Base-by-base conservation (phyloP, 2,113 vertebrate genomes). In the Peromyscus leucopus region DNA sequence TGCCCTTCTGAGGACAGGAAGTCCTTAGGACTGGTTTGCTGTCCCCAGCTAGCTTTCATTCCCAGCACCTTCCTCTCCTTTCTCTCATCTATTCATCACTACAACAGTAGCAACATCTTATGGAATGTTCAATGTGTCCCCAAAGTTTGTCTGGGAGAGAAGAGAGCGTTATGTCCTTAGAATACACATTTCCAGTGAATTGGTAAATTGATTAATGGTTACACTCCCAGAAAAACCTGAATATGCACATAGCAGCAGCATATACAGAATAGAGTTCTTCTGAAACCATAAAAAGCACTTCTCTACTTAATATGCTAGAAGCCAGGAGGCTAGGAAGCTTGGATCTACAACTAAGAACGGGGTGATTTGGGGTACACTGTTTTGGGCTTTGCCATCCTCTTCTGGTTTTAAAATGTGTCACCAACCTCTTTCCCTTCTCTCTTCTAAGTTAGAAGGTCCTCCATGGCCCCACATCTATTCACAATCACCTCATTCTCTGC, bases 401-500 rank as follows among this genome's bases (percentile, higher is more conserved):
- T 91, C 69, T 65, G 75, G 92, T 84, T 82, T 85, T 78, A 69
- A 75, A 89, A 83, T 33, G 65, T 89, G 59, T 72, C 76, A 67
- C n/a, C 13, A 88, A 69, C 16, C 33, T 85, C 75, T 55, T 87
- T 88, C 75, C 94, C 88, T 72, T 85, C 76, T 65, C 90, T 39
- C 24, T 76, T 96, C 65, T 57, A 93, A 69, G 36, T 72, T 7
- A 72, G 88, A 88, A 72, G 61, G 33, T 76, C 80, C 72, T 69
- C 67, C 82, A n/a, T 21, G 46, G 71, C 87, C 67, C 92, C 86
- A 93, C 51, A 74, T 82, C 59, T 78, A 9, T 72, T 89, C 87
- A 97, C 96, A 96, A 94, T 91, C 69, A 80, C 83, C 85, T 95
- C 71, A 93, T 96, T 95, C 92, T 96, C 95, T 85, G 69, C 63